phyloP scores from a whole-genome alignment of 2,888 invertebrate species.

The Epinotia ramella region DNA sequence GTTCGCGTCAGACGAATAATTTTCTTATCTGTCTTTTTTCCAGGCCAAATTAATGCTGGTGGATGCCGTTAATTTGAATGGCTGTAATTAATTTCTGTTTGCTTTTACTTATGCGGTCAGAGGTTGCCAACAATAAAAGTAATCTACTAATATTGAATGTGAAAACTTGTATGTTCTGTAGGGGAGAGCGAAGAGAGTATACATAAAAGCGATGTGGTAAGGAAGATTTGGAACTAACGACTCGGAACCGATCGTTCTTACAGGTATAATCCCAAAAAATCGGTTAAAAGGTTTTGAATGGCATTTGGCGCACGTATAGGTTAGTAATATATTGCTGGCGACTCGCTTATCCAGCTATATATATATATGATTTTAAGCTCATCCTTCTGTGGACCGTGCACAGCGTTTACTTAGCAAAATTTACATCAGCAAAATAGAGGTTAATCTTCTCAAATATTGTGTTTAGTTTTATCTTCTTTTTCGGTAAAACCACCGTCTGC shows the following conservation, averaged over 20 bases:
- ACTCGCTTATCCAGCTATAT: not conserved
- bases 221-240: not conserved
- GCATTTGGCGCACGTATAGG: too few species aligned
- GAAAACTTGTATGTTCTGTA: not conserved
- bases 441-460: not conserved
- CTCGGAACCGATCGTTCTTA: too few species aligned
- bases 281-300: too few species aligned
- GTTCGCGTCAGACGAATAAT: conserved; percentile 69
- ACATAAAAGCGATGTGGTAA: not conserved
- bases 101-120: conserved; percentile 1
- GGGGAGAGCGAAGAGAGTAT: not conserved
- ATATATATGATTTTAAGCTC: not conserved
- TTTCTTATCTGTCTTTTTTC: conserved; percentile 65
- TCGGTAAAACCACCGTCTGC: not conserved
- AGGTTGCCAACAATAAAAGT: not conserved
- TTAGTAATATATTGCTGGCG: too few species aligned
- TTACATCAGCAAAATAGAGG: conserved; percentile 1
- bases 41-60: conserved; percentile 44
- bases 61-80: conserved; percentile 52
- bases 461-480: not conserved
- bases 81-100: conserved; percentile 46
- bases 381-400: not conserved
- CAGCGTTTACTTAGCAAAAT: not conserved
- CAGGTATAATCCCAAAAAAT: too few species aligned
- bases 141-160: not conserved